Evolutionary conservation across 2,888 invertebrate species (phyloP), one percentile per base, ranked within the genome.

Genomic region (Augiades crinisus): DNA sequence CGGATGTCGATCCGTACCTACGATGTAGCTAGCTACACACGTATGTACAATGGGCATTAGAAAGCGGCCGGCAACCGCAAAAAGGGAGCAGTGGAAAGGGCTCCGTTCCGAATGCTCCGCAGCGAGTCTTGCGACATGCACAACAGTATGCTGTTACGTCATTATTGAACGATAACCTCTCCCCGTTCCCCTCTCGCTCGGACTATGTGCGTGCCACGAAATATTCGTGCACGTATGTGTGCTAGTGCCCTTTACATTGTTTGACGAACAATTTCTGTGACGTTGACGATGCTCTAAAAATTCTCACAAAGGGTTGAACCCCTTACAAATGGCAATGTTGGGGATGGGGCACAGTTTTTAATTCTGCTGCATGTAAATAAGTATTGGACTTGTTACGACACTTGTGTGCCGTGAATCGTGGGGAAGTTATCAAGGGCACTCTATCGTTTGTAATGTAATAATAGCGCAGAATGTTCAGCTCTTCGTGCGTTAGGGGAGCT

Each of bases 371-470:
- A 88, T 87, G 81, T 86, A 85, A 87, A 88, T 89, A 81, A 82
- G 80, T 81, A 82, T 85, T 80, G 80, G 77, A 85, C 86, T 86
- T 82, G 86, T 83, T 81, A 75, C 78, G 75, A 80, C 88, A 88
- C 87, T 88, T 85, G 87, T 83, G 78, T 75, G 69, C 71, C 63
- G 70, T 73, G 76, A 78, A 77, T 81, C 75, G 80, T 78, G 67
- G 86, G 87, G 86, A 77, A 73, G 78, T 78, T 78, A 81, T 86
- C 85, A 85, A 88, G 85, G 86, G 80, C 82, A 83, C 81, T 84
- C 68, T 70, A 71, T 61, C 72, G 71, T 73, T 77, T 78, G 76
- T 82, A 77, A 86, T 84, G 78, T 84, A 86, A 86, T 87, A 88
- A 87, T 81, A 81, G 76, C 67, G 64, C 74, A 77, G 68, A 78